A percentile compares a stretch with the other conserved stretches of the same genome.
These are phyloP conservation scores for Hormaphis cornu DNA, from an alignment of 1,140 invertebrate species.

Conservation along the genomic window DNA sequence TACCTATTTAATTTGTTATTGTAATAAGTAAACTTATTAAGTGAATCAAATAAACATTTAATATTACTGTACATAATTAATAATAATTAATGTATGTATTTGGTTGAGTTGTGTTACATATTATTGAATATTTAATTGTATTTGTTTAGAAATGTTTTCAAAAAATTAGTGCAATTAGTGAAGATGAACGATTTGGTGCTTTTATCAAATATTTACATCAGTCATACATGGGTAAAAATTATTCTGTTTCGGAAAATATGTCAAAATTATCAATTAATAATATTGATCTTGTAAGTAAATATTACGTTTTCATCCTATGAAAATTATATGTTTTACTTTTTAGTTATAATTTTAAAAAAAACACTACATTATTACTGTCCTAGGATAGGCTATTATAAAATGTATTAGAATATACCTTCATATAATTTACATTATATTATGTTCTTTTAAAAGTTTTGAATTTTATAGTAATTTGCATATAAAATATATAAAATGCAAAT, in stretches of 20 bases:
- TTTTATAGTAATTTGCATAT: too few relatives aligned
- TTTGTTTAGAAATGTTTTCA: conserved; percentile 30
- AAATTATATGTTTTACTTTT: too few relatives aligned
- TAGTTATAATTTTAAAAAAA: too few relatives aligned
- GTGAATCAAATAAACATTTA: too few relatives aligned
- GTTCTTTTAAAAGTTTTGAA: too few relatives aligned
- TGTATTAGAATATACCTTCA: too few relatives aligned
- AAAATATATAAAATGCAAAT: too few relatives aligned
- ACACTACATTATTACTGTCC: too few relatives aligned
- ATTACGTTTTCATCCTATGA: too few relatives aligned
- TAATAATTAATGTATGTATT: neutral
- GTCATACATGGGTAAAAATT: conserved; percentile 34
- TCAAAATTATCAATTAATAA: conserved; percentile 33
- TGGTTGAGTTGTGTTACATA: neutral
- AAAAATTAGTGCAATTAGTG: conserved; percentile 25
- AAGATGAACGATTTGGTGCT: conserved; percentile 33
- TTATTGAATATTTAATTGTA: neutral
- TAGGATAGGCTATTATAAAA: too few relatives aligned
- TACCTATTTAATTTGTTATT: neutral
- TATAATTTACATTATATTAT: too few relatives aligned
- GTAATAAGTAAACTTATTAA: neutral
- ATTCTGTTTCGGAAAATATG: conserved; percentile 29
- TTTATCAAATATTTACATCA: conserved; percentile 33
- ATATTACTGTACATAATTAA: too few relatives aligned
- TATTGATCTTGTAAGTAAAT: conserved; percentile 34